Percentiles rank a stretch among this genome's conserved stretches.
Evolutionary conservation across 2,797 vertebrate species (phyloP).

Genomic region (Acropternis orthonyx): DNA sequence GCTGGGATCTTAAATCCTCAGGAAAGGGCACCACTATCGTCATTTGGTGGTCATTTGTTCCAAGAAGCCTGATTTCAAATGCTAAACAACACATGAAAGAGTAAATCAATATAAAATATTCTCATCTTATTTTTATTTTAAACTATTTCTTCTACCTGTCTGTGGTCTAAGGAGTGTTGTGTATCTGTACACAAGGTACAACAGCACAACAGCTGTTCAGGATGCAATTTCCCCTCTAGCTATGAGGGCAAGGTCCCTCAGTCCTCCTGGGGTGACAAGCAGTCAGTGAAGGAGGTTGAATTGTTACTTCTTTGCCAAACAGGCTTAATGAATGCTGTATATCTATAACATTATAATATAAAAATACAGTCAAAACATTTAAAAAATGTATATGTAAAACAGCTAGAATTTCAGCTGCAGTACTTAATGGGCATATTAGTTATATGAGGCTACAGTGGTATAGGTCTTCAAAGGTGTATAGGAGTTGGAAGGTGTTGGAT

Average conservation of each 20-base stretch:
- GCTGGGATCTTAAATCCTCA: neutral
- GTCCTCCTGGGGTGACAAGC: neutral
- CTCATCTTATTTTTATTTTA: neutral
- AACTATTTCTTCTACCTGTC: neutral
- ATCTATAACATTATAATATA: neutral
- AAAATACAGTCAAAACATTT: neutral
- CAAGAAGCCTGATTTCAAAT: neutral
- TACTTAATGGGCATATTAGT: neutral
- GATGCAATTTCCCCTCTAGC: neutral
- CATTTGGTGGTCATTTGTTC: neutral
- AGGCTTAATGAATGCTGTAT: neutral
- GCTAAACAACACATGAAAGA: neutral
- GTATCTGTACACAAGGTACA: neutral
- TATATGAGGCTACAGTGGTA: no score
- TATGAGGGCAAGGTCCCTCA: neutral
- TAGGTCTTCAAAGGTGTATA: neutral
- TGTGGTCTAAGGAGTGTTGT: neutral
- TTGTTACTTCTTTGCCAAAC: neutral
- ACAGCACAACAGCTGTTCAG: neutral
- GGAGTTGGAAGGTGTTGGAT: neutral
- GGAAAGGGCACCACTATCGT: neutral
- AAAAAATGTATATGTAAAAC: no score
- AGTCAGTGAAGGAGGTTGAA: neutral
- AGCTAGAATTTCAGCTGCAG: neutral
- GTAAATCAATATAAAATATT: rapidly evolving